Percentiles rank a stretch among this genome's conserved stretches.
Evolutionary conservation across 2,888 invertebrate species (phyloP).

Genomic region (Epinotia nisella): DNA sequence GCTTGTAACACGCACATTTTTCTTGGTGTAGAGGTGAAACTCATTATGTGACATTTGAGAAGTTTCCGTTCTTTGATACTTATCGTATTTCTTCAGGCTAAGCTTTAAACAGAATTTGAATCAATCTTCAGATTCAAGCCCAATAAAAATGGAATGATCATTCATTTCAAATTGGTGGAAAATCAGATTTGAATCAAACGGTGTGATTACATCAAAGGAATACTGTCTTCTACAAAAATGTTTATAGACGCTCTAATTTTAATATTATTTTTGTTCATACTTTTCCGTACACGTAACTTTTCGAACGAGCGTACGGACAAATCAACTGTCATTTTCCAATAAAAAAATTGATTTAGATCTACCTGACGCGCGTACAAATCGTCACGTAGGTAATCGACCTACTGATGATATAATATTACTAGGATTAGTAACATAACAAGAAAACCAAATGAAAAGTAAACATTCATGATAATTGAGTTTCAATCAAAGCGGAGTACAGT

Average conservation of each 20-base stretch:
- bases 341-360: no score
- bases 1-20: conserved; percentile 32
- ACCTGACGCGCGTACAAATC: neutral
- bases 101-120: conserved; percentile 20
- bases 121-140: neutral
- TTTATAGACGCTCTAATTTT: no score
- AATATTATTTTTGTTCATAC: no score
- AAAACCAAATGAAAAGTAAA: conserved; percentile 35
- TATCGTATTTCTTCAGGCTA: conserved; percentile 30
- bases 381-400: neutral
- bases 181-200: neutral
- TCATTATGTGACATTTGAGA: conserved; percentile 42
- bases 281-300: no score
- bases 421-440: conserved; percentile 22
- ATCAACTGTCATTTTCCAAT: no score
- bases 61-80: conserved; percentile 34
- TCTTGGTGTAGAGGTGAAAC: conserved; percentile 38
- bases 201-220: neutral
- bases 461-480: conserved; percentile 38
- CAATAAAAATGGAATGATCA: neutral
- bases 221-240: no score
- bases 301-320: no score
- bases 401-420: conserved; percentile 1
- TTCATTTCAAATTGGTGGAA: neutral
- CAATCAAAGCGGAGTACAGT: conserved; percentile 34